These are phyloP conservation scores for Monopterus albus DNA, from an alignment of 2,113 vertebrate genomes.

Conservation along the genomic window DNA sequence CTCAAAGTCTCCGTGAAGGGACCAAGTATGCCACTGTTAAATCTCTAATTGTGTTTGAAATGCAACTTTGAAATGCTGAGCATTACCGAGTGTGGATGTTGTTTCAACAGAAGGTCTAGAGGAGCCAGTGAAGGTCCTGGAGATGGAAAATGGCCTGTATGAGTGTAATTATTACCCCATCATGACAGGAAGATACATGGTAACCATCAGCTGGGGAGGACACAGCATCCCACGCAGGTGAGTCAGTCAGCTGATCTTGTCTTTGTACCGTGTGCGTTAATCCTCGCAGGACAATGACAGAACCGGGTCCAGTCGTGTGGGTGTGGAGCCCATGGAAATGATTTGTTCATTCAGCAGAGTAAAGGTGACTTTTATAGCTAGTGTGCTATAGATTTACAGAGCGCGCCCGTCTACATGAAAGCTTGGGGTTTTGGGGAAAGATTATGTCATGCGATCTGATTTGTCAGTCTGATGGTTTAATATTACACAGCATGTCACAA, in stretches of 20 bases:
- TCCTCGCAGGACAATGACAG: neutral
- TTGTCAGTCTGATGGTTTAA: too few species aligned
- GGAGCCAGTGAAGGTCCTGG: slow-evolving; percentile 88
- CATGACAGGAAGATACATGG: slow-evolving; percentile 86
- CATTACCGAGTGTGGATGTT: neutral
- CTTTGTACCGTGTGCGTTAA: neutral
- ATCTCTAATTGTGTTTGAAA: neutral
- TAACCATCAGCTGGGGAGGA: slow-evolving; percentile 91
- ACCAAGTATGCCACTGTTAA: slow-evolving; percentile 81
- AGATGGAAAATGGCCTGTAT: slow-evolving; percentile 85
- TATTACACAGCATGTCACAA: too few species aligned
- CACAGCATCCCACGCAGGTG: slow-evolving; percentile 92
- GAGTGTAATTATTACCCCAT: slow-evolving; percentile 92
- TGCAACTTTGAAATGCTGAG: neutral
- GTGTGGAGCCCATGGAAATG: too few species aligned
- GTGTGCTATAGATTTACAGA: too few species aligned
- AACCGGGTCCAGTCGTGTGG: too few species aligned
- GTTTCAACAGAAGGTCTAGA: slow-evolving; percentile 86
- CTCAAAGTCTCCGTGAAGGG: slow-evolving; percentile 89
- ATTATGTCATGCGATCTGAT: too few species aligned
- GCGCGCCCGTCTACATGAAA: too few species aligned
- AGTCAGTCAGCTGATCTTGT: slow-evolving; percentile 20
- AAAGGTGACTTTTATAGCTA: too few species aligned
- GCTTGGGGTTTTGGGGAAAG: too few species aligned
- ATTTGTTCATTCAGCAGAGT: too few species aligned